These are phyloP conservation scores for Nannoperca australis DNA, from an alignment of 2,797 vertebrate genomes.

Conservation along the genomic window DNA sequence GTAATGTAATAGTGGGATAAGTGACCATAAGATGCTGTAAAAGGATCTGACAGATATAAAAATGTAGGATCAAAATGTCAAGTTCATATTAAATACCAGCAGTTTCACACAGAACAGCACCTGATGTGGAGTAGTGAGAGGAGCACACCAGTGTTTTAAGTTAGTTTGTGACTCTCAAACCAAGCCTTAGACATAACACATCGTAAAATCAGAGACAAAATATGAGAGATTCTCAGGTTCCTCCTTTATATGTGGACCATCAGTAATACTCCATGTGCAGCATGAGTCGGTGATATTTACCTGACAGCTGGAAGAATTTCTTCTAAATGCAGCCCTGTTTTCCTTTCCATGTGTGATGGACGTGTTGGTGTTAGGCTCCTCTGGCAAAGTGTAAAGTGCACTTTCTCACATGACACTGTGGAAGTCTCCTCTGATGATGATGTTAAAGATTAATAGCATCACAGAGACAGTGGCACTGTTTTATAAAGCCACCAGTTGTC, in stretches of 20 bases:
- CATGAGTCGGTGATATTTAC: slow-evolving; percentile 19
- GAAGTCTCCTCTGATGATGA: slow-evolving; percentile 58
- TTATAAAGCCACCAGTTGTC: slow-evolving; percentile 17
- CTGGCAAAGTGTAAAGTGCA: slow-evolving; percentile 82
- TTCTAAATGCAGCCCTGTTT: neutral
- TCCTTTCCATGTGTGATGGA: slow-evolving; percentile 28
- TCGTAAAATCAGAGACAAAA: neutral
- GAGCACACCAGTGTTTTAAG: neutral
- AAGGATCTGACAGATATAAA: neutral
- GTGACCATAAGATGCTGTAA: neutral
- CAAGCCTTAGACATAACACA: neutral
- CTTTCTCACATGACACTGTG: slow-evolving; percentile 82
- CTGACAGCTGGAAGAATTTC: neutral
- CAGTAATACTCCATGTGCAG: neutral
- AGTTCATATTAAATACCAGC: neutral
- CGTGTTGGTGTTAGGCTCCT: slow-evolving; percentile 28
- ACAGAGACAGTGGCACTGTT: slow-evolving; percentile 1
- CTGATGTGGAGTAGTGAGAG: neutral
- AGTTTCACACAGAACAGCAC: neutral
- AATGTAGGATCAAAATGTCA: neutral
- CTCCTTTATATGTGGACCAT: neutral
- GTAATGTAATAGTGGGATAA: neutral
- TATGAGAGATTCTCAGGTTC: neutral
- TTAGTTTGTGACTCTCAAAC: neutral
- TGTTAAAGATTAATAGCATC: slow-evolving; percentile 86